Conservation (phyloP, 2,888 invertebrate species). For the Theodoxus fluviatilis region DNA sequence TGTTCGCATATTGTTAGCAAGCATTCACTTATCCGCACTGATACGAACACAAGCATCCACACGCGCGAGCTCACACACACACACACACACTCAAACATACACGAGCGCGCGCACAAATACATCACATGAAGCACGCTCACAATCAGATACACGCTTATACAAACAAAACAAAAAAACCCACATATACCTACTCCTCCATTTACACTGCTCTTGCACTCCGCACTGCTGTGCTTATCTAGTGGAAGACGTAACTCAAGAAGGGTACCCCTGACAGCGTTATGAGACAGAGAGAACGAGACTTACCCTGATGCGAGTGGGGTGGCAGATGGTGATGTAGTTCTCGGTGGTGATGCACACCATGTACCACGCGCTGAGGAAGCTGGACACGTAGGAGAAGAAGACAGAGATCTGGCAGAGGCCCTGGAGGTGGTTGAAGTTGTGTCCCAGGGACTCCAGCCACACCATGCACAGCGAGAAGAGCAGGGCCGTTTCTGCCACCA, state of each 20-base stretch:
- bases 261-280: constrained; percentile 21
- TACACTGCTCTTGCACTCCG: too few species aligned
- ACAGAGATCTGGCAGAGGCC: constrained; percentile 34
- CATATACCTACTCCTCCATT: too few species aligned
- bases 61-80: neutral
- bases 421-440: constrained; percentile 35
- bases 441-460: constrained; percentile 38
- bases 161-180: too few species aligned
- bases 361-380: constrained; percentile 42
- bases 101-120: neutral
- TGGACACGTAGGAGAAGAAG: constrained; percentile 37
- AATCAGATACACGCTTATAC: too few species aligned
- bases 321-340: constrained; percentile 40
- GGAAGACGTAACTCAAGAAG: constrained; percentile 22
- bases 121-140: constrained; percentile 8
- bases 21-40: neutral
- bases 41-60: neutral
- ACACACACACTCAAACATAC: neutral
- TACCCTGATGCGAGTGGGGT: constrained; percentile 31
- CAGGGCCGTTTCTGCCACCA: constrained; percentile 36
- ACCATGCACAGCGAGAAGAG: constrained; percentile 34
- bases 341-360: constrained; percentile 41
- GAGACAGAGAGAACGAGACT: constrained; percentile 31
- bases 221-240: too few species aligned
- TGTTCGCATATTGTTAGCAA: neutral